Conservation (phyloP, 2,797 vertebrate genomes). For the Monodelphis domestica region DNA sequence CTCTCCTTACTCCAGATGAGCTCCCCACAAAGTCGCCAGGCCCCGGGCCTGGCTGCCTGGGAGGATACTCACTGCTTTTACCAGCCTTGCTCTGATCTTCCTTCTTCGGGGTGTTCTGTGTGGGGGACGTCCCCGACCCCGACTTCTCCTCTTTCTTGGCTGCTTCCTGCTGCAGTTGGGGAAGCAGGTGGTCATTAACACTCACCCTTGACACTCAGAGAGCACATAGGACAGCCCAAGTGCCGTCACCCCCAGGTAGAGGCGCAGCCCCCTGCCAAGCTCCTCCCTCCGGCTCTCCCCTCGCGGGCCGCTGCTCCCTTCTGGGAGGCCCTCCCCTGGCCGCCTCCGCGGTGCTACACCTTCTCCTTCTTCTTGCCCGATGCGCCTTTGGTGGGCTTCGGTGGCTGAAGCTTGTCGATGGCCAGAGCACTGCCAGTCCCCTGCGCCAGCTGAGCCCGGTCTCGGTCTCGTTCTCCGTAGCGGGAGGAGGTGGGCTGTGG, state of each 20-base stretch:
- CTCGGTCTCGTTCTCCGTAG: constrained; percentile 32
- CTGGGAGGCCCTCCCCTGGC: background rate
- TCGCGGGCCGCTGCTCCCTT: too few species aligned
- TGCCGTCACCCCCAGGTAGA: background rate
- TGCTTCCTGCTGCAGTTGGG: constrained; percentile 57
- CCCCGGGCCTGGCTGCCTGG: background rate
- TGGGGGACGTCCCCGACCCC: constrained; percentile 33
- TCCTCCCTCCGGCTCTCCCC: background rate
- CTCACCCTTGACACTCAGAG: background rate
- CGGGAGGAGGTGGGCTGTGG: constrained; percentile 76
- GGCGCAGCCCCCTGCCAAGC: background rate
- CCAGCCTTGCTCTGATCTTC: constrained; percentile 73
- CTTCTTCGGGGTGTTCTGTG: constrained; percentile 72
- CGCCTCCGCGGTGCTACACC: background rate
- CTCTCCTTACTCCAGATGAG: background rate
- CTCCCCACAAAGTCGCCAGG: background rate
- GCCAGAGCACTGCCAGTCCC: constrained; percentile 72
- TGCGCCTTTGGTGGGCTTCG: constrained; percentile 79
- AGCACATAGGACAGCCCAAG: background rate
- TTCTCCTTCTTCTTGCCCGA: constrained; percentile 86
- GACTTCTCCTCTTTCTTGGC: constrained; percentile 77
- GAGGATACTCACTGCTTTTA: constrained; percentile 74
- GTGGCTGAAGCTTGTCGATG: constrained; percentile 41
- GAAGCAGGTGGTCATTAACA: background rate
- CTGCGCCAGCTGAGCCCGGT: constrained; percentile 23